Percentiles rank a stretch among this genome's conserved stretches.
These are phyloP conservation scores for Mylabris phalerata DNA, from an alignment of 1,140 invertebrate species.

Conservation along the genomic window DNA sequence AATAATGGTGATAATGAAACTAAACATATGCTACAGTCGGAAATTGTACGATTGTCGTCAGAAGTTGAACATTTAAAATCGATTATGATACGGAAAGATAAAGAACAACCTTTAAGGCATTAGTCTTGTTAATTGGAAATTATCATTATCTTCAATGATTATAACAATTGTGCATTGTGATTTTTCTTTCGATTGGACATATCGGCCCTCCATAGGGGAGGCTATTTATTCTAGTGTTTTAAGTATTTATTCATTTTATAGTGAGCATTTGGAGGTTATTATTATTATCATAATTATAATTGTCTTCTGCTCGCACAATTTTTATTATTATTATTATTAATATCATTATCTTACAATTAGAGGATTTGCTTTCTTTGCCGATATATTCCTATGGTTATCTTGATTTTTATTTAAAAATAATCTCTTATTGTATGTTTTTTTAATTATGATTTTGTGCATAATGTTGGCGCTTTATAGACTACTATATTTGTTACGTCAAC, in stretches of 20 bases:
- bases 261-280: constrained; percentile 18
- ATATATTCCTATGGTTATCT: constrained; percentile 33
- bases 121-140: constrained; percentile 5
- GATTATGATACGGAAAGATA: constrained; percentile 42
- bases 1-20: constrained; percentile 49
- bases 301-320: constrained; percentile 24
- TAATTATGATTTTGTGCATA: constrained; percentile 10
- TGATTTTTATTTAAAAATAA: constrained; percentile 26
- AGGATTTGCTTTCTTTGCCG: constrained; percentile 30
- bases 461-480: constrained; percentile 24
- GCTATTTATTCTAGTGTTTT: constrained; percentile 39
- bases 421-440: constrained; percentile 13
- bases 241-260: constrained; percentile 37
- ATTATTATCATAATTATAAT: too few relatives aligned
- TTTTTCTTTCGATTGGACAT: constrained; percentile 20
- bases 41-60: constrained; percentile 79
- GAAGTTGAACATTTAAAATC: constrained; percentile 87
- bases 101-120: constrained; percentile 21
- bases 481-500: constrained; percentile 16
- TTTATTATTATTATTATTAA: constrained; percentile 1
- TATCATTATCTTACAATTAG: neutral
- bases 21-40: constrained; percentile 70
- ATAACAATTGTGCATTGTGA: constrained; percentile 23
- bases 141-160: too few relatives aligned
- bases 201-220: constrained; percentile 25